These are phyloP conservation scores for Oligia strigilis DNA, from an alignment of 2,888 invertebrate genomes.

Conservation along the genomic window DNA sequence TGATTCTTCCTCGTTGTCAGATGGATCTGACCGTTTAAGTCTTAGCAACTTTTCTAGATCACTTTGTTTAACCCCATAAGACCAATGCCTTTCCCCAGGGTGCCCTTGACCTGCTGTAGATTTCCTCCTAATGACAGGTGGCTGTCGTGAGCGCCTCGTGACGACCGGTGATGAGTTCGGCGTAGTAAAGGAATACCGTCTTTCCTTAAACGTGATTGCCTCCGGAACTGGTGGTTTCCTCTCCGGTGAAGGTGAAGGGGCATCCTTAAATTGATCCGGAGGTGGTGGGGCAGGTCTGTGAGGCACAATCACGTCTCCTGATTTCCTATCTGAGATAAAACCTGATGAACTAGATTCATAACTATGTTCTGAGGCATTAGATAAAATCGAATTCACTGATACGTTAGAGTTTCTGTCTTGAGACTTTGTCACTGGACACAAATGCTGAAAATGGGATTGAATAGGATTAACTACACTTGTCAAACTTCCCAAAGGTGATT, in stretches of 20 bases:
- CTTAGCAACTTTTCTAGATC: constrained; percentile 86
- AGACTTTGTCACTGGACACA: constrained; percentile 81
- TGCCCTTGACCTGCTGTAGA: constrained; percentile 80
- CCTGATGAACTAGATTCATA: constrained; percentile 89
- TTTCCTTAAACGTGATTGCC: constrained; percentile 73
- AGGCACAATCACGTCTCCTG: constrained; percentile 78
- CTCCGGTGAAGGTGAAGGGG: constrained; percentile 71
- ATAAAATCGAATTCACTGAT: constrained; percentile 88
- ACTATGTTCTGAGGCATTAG: constrained; percentile 87
- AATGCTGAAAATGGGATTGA: constrained; percentile 83
- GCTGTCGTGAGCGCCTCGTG: constrained; percentile 83
- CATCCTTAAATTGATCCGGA: constrained; percentile 83
- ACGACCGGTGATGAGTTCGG: constrained; percentile 83
- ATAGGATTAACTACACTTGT: constrained; percentile 85
- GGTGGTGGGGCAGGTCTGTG: constrained; percentile 88
- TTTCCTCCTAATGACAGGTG: constrained; percentile 87
- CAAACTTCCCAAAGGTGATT: constrained; percentile 83
- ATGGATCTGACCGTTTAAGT: constrained; percentile 84
- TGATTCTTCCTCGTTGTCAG: constrained; percentile 84
- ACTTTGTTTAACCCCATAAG: constrained; percentile 87
- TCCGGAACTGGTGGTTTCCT: constrained; percentile 78
- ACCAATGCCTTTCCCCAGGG: constrained; percentile 85
- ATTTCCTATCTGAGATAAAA: constrained; percentile 86
- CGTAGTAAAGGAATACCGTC: constrained; percentile 82
- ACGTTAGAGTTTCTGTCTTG: constrained; percentile 87